These are phyloP conservation scores for human (Homo sapiens) DNA, from an alignment of 2,113 vertebrate species.

Conservation along the genomic window DNA sequence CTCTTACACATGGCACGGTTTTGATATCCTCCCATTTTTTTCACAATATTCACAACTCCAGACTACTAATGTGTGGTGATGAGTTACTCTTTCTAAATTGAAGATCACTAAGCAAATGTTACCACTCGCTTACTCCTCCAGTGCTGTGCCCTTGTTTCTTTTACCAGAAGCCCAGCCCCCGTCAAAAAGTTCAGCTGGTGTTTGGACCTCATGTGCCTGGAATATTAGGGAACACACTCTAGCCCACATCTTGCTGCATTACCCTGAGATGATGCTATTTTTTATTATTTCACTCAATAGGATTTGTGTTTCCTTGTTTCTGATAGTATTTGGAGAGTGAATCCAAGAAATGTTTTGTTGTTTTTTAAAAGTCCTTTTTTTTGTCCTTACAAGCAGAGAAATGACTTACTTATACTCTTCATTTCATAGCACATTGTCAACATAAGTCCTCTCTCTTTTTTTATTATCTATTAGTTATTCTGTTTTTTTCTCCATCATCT, in stretches of 20 bases:
- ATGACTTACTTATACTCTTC: not conserved
- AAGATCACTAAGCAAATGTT: conserved; percentile 53
- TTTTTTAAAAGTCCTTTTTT: not conserved
- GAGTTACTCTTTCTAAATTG: conserved; percentile 22
- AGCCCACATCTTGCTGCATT: not conserved
- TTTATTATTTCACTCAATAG: not conserved
- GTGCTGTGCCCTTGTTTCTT: not conserved
- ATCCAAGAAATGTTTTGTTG: not conserved
- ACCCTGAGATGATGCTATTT: not conserved
- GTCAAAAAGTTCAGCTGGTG: not conserved
- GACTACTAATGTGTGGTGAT: not conserved
- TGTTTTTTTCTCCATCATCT: accelerated
- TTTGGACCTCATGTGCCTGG: not conserved
- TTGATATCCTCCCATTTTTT: conserved; percentile 38
- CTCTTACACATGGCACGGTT: not conserved
- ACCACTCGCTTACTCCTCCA: not conserved
- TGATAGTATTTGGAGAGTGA: not conserved
- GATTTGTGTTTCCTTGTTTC: not conserved
- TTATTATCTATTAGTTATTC: not conserved
- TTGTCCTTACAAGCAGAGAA: not conserved
- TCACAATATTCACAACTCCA: conserved; percentile 25
- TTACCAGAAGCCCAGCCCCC: not conserved
- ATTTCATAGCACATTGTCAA: not conserved
- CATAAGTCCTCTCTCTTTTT: not conserved
- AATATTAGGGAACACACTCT: not conserved